Evolutionary conservation across 2,888 invertebrate genomes (phyloP), one percentile per base, ranked within the genome.

Genomic region (Deilephila porcellus): DNA sequence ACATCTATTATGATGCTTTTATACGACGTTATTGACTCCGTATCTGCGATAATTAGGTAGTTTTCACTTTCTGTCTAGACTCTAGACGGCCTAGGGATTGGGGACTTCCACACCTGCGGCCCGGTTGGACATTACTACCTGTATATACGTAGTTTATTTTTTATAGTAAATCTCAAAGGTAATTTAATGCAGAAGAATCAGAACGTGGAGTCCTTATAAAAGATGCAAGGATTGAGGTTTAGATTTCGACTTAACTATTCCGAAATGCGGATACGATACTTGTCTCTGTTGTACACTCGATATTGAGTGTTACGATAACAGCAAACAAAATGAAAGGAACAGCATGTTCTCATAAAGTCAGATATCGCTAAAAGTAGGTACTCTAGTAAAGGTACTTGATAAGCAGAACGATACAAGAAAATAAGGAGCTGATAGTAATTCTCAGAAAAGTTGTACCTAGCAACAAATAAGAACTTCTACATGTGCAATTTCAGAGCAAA

Each of bases 1-100:
- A 82, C 81, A 78, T 81, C 78, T 79, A 83, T 82, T 81, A 85
- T 81, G 79, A 76, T 75, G 74, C 76, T 81, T 81, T 80, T 83
- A 78, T 79, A 73, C 64, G 60, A 56, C 72, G 60, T 53, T 20
- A 71, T 63, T 29, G 62, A 25, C 29, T 29, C 14, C 3, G 63
- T 62, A 71, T 70, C 7, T 25, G 20, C 62, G 37, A 73, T 82
- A 80, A 83, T 83, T 82, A 79, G 71, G 76, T 20, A 59, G 78
- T 80, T 82, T 84, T 85, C 82, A 80, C 83, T 86, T 82, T 83
- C 80, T 75, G 74, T 32, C 70, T 71, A 74, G 56, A 67, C 59
- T 34, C 19, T 32, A 63, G 56, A 32, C 32, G 45, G 52, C 25
- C 67, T 25, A 67, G 67, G 52, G 45, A 67, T 67, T 67, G 45